A percentile compares a stretch with the other conserved stretches of the same genome.
These are phyloP conservation scores for Nicator chloris DNA, from an alignment of 2,113 vertebrate genomes.

Conservation along the genomic window DNA sequence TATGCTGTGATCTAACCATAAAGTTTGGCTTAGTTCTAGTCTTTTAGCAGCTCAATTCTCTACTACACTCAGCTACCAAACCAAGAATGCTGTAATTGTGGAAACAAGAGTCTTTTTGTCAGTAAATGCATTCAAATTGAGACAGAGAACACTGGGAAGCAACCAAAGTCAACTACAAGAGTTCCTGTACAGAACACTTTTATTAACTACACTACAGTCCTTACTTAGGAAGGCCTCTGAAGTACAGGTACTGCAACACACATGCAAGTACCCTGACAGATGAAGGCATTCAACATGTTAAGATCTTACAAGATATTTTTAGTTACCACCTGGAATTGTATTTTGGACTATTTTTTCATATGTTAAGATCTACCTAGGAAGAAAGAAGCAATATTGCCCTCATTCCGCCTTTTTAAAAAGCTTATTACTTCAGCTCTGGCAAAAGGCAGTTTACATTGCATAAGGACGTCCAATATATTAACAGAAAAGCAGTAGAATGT, in stretches of 20 bases:
- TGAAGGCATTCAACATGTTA: background rate
- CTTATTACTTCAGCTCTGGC: background rate
- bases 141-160: background rate
- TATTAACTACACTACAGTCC: background rate
- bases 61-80: background rate
- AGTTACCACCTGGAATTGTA: slow-evolving; percentile 37
- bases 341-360: slow-evolving; percentile 15
- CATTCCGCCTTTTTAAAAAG: slow-evolving; percentile 50
- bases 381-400: slow-evolving; percentile 12
- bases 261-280: background rate
- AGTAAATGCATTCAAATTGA: background rate
- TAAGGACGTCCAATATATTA: background rate
- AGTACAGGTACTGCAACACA: background rate
- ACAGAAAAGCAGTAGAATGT: background rate
- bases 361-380: slow-evolving; percentile 2
- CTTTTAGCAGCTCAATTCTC: background rate
- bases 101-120: background rate
- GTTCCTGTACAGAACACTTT: background rate
- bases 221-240: background rate
- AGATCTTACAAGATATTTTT: background rate
- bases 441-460: background rate
- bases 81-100: background rate
- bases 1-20: background rate
- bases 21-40: background rate
- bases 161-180: background rate